Base-by-base conservation (phyloP, 64 coral and sea anemone species). In the Montipora capricornis region DNA sequence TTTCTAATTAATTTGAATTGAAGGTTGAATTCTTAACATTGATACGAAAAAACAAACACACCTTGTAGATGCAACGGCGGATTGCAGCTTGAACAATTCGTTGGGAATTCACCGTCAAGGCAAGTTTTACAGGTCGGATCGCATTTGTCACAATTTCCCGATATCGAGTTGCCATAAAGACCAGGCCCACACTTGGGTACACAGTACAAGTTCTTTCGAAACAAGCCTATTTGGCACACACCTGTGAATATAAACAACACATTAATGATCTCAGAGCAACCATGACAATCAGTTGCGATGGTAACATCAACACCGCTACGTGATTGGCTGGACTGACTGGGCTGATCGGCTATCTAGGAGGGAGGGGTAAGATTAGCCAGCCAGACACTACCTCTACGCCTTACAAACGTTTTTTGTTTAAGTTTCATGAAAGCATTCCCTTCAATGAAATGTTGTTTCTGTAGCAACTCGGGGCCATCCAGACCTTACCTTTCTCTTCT, bases 111-210 rank as follows among this genome's bases (percentile, higher is more conserved):
- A 19, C 93, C 89, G 51, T 95, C 74, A 9, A 53, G 75, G 79
- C 95, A 97, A 7, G 95, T 92, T 20, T 69, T 81, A 20, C 93
- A 98, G 13, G 68, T 59, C 12, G 49, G 20, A 19, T 71, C 75
- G 60, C 96, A 95, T 45, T 73, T 51, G 47, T 77, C 57, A 58
- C 96, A 95, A 3, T 73, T 84, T 77, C 73, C 17, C 2, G 89
- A 73, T 29, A 57, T 4, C 2, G 20, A 79, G 83, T 95, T 91
- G 4, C 96, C 96, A 91, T 88, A 97, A 44, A 91, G 67, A 60
- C 95, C 95, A 17, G 83, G 80, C 5, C 92, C 95, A 79, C 95
- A 97, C 2, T 49, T 17, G 4, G 75, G 26, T 16, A 97, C 95
- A 71, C 95, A 97, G 59, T 83, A 77, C 1, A 8, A n/a, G 20